Evolutionary conservation across 2,888 invertebrate species (phyloP), one percentile per base, ranked within the genome.

Genomic region (Epsilonema sp.): DNA sequence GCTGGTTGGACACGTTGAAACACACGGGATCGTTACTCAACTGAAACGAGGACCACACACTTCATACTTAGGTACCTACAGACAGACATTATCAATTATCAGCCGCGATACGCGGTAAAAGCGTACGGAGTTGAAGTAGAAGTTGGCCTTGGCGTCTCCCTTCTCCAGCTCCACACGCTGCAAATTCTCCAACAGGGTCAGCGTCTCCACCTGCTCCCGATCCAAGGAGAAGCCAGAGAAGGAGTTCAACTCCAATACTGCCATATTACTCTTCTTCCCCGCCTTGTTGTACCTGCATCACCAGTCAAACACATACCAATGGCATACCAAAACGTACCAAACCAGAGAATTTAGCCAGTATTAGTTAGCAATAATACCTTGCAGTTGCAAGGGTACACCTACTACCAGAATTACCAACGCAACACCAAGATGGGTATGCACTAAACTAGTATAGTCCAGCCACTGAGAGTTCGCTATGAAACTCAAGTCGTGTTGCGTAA

Each of bases 21-120:
- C 39, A 39, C 5, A 39, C 39, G 5, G 39, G 39, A 39, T 20
- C 31, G 31, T 31, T 13, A 31, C 31, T 13, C 16, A 31, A 31
- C 16, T 31, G 11, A 31, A 31, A 31, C 31, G 16, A 31, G 16
- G 16, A 31, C 8, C 31, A 31, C 31, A 31, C 11, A 31, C 8
- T 8, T 31, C 16, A n/a, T n/a, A n/a, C n/a, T 78, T 31, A 86
- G 76, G 3, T 83, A 82, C 23, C 82, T 78, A 62, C 85, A 86
- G 49, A 46, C 20, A 3, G 37, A 19, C n/a, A n/a, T n/a, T n/a
- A n/a, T n/a, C n/a, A n/a, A n/a, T n/a, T n/a, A n/a, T n/a, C n/a
- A n/a, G n/a, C n/a, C n/a, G n/a, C n/a, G n/a, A n/a, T n/a, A n/a
- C n/a, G n/a, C n/a, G n/a, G n/a, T n/a, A n/a, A n/a, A n/a, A n/a